Percentiles rank a stretch among this genome's conserved stretches.
These are phyloP conservation scores for Typhlomys cinereus DNA, from an alignment of 2,113 vertebrate genomes.

Conservation along the genomic window DNA sequence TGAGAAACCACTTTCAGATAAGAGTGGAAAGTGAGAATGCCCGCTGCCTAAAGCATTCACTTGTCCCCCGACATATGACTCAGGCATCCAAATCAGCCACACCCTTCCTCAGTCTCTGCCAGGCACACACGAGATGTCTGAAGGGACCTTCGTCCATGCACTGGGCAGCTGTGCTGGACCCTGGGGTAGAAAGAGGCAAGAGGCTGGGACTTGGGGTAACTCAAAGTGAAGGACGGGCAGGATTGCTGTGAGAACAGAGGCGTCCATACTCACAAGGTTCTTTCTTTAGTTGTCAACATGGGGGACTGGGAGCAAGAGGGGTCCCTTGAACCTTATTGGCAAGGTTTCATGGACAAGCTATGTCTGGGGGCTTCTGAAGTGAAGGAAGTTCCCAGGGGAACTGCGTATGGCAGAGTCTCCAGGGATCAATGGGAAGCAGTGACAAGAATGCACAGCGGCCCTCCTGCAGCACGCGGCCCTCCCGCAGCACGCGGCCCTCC, in stretches of 20 bases:
- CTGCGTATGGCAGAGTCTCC: too few relatives aligned
- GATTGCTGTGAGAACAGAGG: background rate
- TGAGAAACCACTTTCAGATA: constrained; percentile 9
- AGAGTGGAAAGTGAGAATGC: constrained; percentile 10
- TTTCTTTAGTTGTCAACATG: background rate
- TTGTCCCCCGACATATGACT: constrained; percentile 18
- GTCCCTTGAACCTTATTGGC: background rate
- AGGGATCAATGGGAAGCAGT: too few relatives aligned
- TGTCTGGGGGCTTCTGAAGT: too few relatives aligned
- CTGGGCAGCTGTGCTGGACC: background rate
- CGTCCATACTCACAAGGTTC: background rate
- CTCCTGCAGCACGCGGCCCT: background rate
- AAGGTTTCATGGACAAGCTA: background rate
- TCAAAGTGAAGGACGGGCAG: background rate
- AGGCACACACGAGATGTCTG: background rate
- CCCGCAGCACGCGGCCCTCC: too few relatives aligned
- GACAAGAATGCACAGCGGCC: too few relatives aligned
- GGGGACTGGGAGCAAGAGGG: background rate
- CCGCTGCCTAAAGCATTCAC: background rate
- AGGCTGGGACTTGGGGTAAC: background rate
- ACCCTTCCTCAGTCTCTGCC: background rate
- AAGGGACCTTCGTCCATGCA: background rate
- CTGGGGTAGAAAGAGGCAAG: background rate
- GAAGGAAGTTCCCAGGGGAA: too few relatives aligned
- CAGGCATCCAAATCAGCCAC: constrained; percentile 8